Base-by-base conservation (phyloP, 2,113 vertebrate genomes). In the Syngnathus typhle region DNA sequence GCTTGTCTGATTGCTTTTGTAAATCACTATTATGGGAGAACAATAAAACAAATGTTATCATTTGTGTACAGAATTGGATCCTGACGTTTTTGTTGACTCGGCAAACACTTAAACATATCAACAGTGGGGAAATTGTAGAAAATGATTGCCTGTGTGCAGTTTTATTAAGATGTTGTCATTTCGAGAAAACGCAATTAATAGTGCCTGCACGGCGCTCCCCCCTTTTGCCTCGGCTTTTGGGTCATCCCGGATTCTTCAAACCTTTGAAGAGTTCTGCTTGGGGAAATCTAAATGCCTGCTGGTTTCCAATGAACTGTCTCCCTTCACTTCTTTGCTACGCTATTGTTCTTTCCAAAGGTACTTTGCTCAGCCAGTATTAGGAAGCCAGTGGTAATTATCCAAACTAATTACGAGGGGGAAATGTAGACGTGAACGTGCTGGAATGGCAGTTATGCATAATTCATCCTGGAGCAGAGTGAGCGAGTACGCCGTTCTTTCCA, bases 371-470 rank as follows among this genome's bases (percentile, higher is more conserved):
- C 54, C n/a, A 18, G 1, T 37, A 39, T 6, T 2, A 37, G 6
- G 60, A 16, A n/a, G 11, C 43, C 15, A 36, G 8, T 64, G 63
- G 47, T 32, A 49, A 51, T 64, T 19, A 12, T 12, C 27, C 63
- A 64, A 47, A 37, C 23, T 64, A 64, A 51, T 64, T 11, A 64
- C 51, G 44, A 61, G n/a, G 4, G 15, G 56, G 5, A 38, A 67
- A 46, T 5, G 32, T 46, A 27, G 36, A 37, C 44, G 56, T 51
- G 62, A 71, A 51, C 13, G 43, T 49, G 62, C 65, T 44, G 27
- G 21, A 63, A 75, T 61, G 73, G 70, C 52, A 27, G 27, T 60
- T 71, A 47, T 71, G 68, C 76, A 70, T 78, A 74, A 81, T 76
- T 73, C 39, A 73, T 71, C 52, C 37, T 66, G 39, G 61, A 64